Evolutionary conservation across 2,113 vertebrate species (phyloP).

Genomic region (Elephas maximus): DNA sequence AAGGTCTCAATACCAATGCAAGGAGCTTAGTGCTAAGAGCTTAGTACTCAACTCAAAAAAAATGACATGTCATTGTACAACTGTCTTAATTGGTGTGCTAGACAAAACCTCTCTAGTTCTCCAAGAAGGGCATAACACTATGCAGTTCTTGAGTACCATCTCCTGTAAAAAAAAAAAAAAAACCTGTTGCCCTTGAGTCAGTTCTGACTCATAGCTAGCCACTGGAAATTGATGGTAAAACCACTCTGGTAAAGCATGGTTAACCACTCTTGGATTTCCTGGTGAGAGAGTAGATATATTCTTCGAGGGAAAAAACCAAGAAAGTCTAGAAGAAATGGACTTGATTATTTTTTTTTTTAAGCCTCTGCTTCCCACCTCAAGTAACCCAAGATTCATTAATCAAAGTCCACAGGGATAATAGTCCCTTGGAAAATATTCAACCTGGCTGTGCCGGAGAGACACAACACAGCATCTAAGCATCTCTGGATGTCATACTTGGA

Average conservation of each 20-base stretch:
- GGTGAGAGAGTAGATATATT: neutral
- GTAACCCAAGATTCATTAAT: slow-evolving; percentile 30
- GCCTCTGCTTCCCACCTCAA: slow-evolving; percentile 26
- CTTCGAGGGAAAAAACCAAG: neutral
- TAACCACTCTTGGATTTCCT: neutral
- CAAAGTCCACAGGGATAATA: neutral
- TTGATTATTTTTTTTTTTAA: neutral
- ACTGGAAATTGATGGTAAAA: neutral
- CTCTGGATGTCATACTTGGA: neutral
- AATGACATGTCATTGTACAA: neutral
- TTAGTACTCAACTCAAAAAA: slow-evolving; percentile 26
- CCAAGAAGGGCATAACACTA: neutral
- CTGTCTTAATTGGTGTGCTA: neutral
- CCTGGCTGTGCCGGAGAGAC: slow-evolving; percentile 33
- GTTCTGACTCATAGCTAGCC: neutral
- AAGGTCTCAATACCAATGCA: slow-evolving; percentile 42
- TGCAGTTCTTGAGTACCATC: neutral
- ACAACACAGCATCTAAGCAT: neutral
- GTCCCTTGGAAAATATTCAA: slow-evolving; percentile 55
- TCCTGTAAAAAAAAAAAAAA: no score
- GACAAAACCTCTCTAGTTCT: neutral
- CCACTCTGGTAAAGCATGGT: neutral
- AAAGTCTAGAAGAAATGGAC: slow-evolving; percentile 23
- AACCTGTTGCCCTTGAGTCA: no score
- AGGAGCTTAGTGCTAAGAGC: neutral